Percentiles rank a stretch among this genome's conserved stretches.
phyloP scores from a whole-genome alignment of 2,888 invertebrate genomes.

The Leucophenga montana region DNA sequence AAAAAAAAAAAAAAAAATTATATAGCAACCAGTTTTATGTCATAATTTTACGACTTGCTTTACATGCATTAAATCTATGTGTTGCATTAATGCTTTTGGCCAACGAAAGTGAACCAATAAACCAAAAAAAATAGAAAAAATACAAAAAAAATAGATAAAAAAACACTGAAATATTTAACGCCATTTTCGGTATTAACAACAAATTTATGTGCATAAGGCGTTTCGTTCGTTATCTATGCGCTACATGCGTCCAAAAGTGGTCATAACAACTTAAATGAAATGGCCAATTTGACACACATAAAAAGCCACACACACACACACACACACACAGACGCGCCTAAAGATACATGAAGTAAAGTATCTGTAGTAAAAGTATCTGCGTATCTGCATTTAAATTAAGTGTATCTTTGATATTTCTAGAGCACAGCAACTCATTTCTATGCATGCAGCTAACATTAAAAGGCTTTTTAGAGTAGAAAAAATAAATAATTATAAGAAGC shows the following conservation, averaged over 20 bases:
- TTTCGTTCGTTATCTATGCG: slow-evolving; percentile 45
- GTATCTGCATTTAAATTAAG: too few relatives aligned
- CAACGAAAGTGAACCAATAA: not conserved
- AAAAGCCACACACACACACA: not conserved
- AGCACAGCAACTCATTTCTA: too few relatives aligned
- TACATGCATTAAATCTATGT: slow-evolving; percentile 34
- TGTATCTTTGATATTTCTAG: too few relatives aligned
- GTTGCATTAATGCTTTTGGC: slow-evolving; percentile 47
- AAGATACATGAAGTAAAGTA: too few relatives aligned
- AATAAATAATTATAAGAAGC: too few relatives aligned
- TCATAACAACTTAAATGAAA: not conserved
- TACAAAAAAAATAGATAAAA: too few relatives aligned
- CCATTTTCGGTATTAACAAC: slow-evolving; percentile 36
- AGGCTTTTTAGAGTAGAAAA: too few relatives aligned
- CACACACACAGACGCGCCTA: too few relatives aligned
- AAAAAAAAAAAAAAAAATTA: not conserved
- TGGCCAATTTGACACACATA: slow-evolving; percentile 6
- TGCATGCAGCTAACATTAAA: too few relatives aligned
- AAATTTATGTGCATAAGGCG: slow-evolving; percentile 47
- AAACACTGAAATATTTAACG: slow-evolving; percentile 5
- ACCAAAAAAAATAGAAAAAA: not conserved
- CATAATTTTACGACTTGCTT: slow-evolving; percentile 49
- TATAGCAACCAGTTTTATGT: slow-evolving; percentile 41
- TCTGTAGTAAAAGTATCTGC: too few relatives aligned
- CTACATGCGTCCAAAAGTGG: slow-evolving; percentile 2